phyloP scores from a whole-genome alignment of 1,140 invertebrate species.

The Meloidogyne floridensis region DNA sequence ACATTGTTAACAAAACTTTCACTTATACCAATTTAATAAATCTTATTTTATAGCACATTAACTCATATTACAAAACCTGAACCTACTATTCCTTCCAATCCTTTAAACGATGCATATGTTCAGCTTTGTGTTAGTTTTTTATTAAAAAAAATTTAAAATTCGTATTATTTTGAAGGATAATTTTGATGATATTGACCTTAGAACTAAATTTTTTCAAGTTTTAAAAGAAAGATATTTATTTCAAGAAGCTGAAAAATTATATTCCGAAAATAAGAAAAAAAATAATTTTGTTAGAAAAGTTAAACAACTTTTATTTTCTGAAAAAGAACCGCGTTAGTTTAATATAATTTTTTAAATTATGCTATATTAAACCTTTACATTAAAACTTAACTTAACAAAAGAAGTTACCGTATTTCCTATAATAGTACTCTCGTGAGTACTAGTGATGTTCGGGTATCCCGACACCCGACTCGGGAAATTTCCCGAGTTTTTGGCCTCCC shows the following conservation, averaged over 20 bases:
- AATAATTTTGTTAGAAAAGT: background rate
- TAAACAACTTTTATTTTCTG: background rate
- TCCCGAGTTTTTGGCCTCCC: no score
- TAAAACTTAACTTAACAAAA: no score
- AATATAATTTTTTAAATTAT: no score
- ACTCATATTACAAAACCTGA: no score
- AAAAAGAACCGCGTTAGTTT: background rate
- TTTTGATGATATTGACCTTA: background rate
- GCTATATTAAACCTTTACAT: no score
- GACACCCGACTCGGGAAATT: no score
- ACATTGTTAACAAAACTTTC: no score
- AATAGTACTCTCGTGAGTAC: no score
- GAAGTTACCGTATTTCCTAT: no score
- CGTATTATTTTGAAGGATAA: background rate
- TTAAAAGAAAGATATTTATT: background rate
- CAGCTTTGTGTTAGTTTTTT: background rate
- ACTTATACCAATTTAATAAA: no score
- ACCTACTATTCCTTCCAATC: background rate
- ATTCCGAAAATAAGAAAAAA: background rate
- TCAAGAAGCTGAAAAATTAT: background rate
- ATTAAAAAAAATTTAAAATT: no score
- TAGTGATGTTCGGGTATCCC: no score
- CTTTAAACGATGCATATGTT: background rate
- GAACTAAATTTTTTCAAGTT: background rate
- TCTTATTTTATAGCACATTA: background rate